These are phyloP conservation scores for Thumatha senex DNA, from an alignment of 2,888 invertebrate species.

Conservation along the genomic window DNA sequence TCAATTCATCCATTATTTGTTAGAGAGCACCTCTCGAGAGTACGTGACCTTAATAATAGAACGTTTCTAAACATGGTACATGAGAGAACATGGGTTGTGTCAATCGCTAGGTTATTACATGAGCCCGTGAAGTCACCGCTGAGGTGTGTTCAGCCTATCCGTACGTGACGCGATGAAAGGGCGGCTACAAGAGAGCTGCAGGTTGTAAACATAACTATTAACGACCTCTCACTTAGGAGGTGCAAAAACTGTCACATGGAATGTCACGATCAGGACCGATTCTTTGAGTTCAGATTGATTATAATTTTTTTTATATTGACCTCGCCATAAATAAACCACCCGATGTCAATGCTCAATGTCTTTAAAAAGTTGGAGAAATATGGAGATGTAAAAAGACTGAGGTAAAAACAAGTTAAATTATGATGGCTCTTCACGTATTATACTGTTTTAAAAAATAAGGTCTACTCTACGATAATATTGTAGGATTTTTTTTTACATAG, in stretches of 20 bases:
- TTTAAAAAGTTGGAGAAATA: too few relatives aligned
- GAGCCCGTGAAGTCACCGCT: slow-evolving; percentile 55
- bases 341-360: too few relatives aligned
- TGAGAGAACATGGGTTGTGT: slow-evolving; percentile 54
- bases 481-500: too few relatives aligned
- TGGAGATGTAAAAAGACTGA: too few relatives aligned
- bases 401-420: too few relatives aligned
- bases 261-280: slow-evolving; percentile 46
- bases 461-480: too few relatives aligned
- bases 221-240: slow-evolving; percentile 61
- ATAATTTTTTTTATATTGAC: too few relatives aligned
- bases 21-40: slow-evolving; percentile 71
- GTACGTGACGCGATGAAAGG: slow-evolving; percentile 75
- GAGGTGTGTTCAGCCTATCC: slow-evolving; percentile 28
- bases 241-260: slow-evolving; percentile 61
- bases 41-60: slow-evolving; percentile 75
- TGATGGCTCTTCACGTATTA: too few relatives aligned
- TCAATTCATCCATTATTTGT: slow-evolving; percentile 54
- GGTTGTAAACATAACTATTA: slow-evolving; percentile 79
- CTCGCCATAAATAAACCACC: too few relatives aligned
- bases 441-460: too few relatives aligned
- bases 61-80: slow-evolving; percentile 47
- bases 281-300: neutral
- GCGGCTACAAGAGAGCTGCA: slow-evolving; percentile 64
- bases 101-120: slow-evolving; percentile 60